phyloP scores from a whole-genome alignment of 1,140 invertebrate genomes.

The Brachionus manjavacas region DNA sequence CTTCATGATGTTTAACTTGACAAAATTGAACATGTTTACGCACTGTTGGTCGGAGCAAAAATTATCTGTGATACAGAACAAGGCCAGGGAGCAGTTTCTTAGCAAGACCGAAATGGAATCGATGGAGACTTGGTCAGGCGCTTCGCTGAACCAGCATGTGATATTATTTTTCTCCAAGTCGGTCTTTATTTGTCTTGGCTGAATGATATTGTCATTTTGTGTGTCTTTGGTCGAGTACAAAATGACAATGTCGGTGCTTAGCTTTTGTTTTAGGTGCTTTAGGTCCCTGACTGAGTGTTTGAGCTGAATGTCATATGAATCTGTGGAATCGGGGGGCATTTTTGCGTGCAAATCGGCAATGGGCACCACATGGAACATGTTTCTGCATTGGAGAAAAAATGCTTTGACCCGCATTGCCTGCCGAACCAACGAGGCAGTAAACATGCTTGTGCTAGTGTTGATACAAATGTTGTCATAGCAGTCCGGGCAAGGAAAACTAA shows the following conservation, averaged over 20 bases:
- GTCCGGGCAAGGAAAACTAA: conserved; percentile 52
- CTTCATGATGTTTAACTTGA: conserved; percentile 49
- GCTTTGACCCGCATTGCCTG: conserved; percentile 50
- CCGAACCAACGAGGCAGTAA: conserved; percentile 49
- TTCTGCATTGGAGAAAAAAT: conserved; percentile 55
- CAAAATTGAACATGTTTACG: conserved; percentile 48
- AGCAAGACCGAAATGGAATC: conserved; percentile 11
- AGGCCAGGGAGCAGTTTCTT: conserved; percentile 45
- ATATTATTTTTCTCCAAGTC: conserved; percentile 47
- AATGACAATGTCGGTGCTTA: conserved; percentile 49
- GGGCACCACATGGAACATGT: conserved; percentile 54
- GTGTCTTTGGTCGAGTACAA: conserved; percentile 46
- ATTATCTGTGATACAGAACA: conserved; percentile 50
- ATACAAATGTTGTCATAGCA: conserved; percentile 46
- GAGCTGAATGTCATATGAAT: conserved; percentile 52
- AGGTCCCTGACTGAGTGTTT: conserved; percentile 49
- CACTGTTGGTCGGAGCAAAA: conserved; percentile 50
- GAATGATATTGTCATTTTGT: conserved; percentile 41
- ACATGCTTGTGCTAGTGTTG: conserved; percentile 48
- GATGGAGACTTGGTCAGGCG: neutral
- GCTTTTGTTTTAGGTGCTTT: conserved; percentile 48
- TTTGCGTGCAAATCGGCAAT: conserved; percentile 52
- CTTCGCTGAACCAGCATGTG: conserved; percentile 47
- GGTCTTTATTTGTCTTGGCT: conserved; percentile 46
- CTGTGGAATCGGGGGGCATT: conserved; percentile 46